Conservation (phyloP, 2,888 invertebrate species). For the Volucella bombylans region DNA sequence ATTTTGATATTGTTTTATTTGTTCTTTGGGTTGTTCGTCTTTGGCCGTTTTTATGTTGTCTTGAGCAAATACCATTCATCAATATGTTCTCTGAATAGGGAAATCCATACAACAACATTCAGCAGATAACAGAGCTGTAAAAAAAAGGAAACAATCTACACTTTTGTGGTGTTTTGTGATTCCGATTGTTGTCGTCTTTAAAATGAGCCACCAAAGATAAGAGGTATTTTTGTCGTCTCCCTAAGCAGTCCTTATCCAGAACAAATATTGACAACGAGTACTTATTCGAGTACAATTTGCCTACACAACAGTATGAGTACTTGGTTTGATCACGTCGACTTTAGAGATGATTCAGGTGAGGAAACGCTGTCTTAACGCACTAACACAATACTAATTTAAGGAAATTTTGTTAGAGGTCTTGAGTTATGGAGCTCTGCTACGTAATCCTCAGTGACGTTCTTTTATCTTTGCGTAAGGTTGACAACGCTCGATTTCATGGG, state of each 20-base stretch:
- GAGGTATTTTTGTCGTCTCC: neutral
- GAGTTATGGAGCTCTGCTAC: constrained; percentile 10
- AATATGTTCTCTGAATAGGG: constrained; percentile 68
- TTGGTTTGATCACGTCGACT: constrained; percentile 12
- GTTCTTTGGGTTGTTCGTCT: neutral
- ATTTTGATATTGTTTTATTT: constrained; percentile 44
- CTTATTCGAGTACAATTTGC: constrained; percentile 52
- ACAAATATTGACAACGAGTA: constrained; percentile 48
- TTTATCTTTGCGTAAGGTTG: constrained; percentile 3
- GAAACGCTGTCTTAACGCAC: constrained; percentile 4
- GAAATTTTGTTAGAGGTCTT: constrained; percentile 31
- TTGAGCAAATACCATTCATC: constrained; percentile 54
- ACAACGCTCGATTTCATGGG: no score
- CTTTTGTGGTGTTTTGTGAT: constrained; percentile 24
- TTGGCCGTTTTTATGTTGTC: neutral
- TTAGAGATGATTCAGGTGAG: constrained; percentile 17
- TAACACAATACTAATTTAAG: constrained; percentile 25
- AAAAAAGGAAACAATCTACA: constrained; percentile 48
- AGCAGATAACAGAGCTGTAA: constrained; percentile 34
- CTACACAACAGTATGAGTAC: constrained; percentile 33
- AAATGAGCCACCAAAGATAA: constrained; percentile 27
- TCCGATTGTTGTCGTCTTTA: neutral
- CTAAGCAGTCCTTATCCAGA: constrained; percentile 29
- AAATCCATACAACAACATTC: constrained; percentile 35
- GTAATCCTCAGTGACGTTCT: constrained; percentile 34